Evolutionary conservation across 2,113 vertebrate species (phyloP).

Genomic region (Menidia beryllina): DNA sequence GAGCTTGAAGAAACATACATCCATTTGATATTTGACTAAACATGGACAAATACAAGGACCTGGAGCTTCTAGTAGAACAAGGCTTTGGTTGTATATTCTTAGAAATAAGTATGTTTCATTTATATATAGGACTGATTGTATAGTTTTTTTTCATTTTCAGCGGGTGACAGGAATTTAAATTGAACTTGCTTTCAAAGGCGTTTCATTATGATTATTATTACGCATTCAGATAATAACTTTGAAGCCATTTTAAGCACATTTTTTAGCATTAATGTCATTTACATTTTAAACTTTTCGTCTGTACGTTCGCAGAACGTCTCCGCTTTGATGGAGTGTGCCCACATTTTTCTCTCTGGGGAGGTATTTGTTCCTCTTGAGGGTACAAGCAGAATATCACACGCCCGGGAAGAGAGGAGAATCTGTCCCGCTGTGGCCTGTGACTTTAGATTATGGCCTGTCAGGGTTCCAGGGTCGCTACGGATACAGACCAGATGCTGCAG

Average conservation of each 20-base stretch:
- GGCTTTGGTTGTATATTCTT: too few relatives aligned
- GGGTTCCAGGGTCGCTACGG: slow-evolving; percentile 59
- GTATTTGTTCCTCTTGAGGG: slow-evolving; percentile 38
- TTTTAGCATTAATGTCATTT: background rate
- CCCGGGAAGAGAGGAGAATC: slow-evolving; percentile 6
- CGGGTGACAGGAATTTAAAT: too few relatives aligned
- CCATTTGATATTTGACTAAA: too few relatives aligned
- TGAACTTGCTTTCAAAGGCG: too few relatives aligned
- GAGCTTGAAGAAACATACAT: too few relatives aligned
- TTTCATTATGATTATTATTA: too few relatives aligned
- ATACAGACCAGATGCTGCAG: slow-evolving; percentile 61
- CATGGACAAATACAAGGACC: too few relatives aligned
- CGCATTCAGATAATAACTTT: too few relatives aligned
- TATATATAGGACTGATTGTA: too few relatives aligned
- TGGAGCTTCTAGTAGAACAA: too few relatives aligned
- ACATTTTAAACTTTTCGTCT: slow-evolving; percentile 6
- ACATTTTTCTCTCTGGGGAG: slow-evolving; percentile 31
- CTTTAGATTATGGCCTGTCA: slow-evolving; percentile 65
- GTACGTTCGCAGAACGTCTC: slow-evolving; percentile 20
- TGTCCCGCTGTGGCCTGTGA: slow-evolving; percentile 42
- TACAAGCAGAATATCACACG: slow-evolving; percentile 29
- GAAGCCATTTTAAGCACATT: background rate
- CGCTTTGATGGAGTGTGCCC: slow-evolving; percentile 46
- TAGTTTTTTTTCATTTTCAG: too few relatives aligned
- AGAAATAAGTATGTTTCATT: too few relatives aligned